Percentiles rank a stretch among this genome's conserved stretches.
Evolutionary conservation across 2,797 vertebrate genomes (phyloP).

Genomic region (Spinibarbus caldwelli): DNA sequence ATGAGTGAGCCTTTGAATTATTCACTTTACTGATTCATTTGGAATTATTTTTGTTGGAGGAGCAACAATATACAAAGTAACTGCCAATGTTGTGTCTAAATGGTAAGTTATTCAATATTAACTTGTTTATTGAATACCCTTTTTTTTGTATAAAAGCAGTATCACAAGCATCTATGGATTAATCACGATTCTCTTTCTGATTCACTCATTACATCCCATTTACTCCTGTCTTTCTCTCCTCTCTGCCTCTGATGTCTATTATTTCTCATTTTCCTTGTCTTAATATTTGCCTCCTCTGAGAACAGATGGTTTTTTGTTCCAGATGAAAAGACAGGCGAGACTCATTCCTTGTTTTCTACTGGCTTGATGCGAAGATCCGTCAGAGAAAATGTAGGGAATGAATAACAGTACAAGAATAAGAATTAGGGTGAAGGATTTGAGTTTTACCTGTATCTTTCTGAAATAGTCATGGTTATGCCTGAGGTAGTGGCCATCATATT

Average conservation of each 20-base stretch:
- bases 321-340: slow-evolving; percentile 53
- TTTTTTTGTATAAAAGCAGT: background rate
- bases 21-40: no score
- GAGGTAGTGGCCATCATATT: background rate
- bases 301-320: slow-evolving; percentile 58
- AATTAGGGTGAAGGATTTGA: background rate
- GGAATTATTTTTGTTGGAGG: no score
- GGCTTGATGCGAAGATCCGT: slow-evolving; percentile 25
- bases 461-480: slow-evolving; percentile 1
- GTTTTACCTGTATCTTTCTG: slow-evolving; percentile 8
- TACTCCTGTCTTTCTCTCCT: slow-evolving; percentile 46
- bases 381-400: slow-evolving; percentile 19
- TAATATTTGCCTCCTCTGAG: slow-evolving; percentile 42
- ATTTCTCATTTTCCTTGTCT: slow-evolving; percentile 57
- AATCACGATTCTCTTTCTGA: slow-evolving; percentile 1
- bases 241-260: slow-evolving; percentile 53
- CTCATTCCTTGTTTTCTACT: slow-evolving; percentile 6
- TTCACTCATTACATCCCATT: slow-evolving; percentile 44
- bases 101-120: background rate
- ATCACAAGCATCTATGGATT: background rate
- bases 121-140: background rate
- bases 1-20: no score
- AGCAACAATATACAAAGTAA: no score
- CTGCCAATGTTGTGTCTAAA: no score
- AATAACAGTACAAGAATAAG: slow-evolving; percentile 5